Evolutionary conservation across 2,797 vertebrate species (phyloP), one percentile per base, ranked within the genome.

Genomic region (Gallirallus australis): DNA sequence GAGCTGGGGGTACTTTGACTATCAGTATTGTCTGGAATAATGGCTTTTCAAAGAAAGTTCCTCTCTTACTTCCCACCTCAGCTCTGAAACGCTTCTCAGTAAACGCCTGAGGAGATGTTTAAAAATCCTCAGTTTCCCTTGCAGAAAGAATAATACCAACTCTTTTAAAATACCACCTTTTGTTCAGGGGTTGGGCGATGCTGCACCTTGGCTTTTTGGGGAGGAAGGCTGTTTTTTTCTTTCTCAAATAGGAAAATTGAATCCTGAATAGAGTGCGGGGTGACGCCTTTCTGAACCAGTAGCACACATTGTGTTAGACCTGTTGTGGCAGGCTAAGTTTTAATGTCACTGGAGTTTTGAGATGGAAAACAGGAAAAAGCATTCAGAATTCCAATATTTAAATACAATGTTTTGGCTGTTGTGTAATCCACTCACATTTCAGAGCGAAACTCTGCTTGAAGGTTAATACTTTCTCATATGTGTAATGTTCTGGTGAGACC

Each of bases 251-350:
- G 35, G 27, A 40, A 66, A 37, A 50, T 42, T 54, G 23, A 50
- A 42, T 24, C 31, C 17, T 65, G 48, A 12, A 4, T 24, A 53
- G 15, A 1, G 21, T n/a, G 61, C 31, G 14, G 2, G 3, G 28
- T 33, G 59, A 27, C 54, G 33, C 23, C 19, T 61, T 25, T 28
- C 16, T 30, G 42, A 24, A 24, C 31, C 15, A 12, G 7, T 17
- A 35, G 60, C 40, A 37, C 40, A 9, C 16, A 5, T n/a, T 0
- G 0, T 17, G 6, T 3, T 31, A 20, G 57, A 40, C 19, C 15
- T 33, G n/a, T 21, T 63, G 33, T 52, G 12, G 17, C 33, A 57
- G 30, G 39, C 5, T 59, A 53, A 48, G 16, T 50, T 52, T 60
- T 77, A 42, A 75, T 45, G 12, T 64, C 63, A 39, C 59, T 78